These are phyloP conservation scores for Abrostola triplasia DNA, from an alignment of 2,888 invertebrate genomes.

Conservation along the genomic window DNA sequence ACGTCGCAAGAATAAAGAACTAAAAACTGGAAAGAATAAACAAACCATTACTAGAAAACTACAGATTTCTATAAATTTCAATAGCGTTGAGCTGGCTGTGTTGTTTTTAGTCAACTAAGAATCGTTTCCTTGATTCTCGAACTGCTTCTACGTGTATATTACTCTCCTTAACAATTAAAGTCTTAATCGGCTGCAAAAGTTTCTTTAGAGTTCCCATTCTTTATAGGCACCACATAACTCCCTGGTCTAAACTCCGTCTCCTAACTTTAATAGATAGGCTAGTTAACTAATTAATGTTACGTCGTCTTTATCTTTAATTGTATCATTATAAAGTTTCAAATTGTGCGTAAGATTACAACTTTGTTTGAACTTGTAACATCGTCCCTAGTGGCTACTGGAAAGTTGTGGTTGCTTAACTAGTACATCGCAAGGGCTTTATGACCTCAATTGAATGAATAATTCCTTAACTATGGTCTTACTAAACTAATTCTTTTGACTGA, in stretches of 20 bases:
- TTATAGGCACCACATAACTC: slow-evolving; percentile 46
- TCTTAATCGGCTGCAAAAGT: slow-evolving; percentile 40
- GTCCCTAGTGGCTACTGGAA: slow-evolving; percentile 40
- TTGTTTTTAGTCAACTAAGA: no score
- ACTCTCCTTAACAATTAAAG: slow-evolving; percentile 22
- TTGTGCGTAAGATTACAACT: slow-evolving; percentile 53
- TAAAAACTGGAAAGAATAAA: no score
- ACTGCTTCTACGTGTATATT: neutral
- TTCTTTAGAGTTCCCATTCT: slow-evolving; percentile 39
- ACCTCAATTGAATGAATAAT: slow-evolving; percentile 11
- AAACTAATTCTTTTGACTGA: no score
- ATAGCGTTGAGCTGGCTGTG: no score
- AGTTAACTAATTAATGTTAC: slow-evolving; percentile 56
- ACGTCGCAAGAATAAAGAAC: no score
- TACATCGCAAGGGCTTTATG: slow-evolving; percentile 38
- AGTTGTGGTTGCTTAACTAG: slow-evolving; percentile 38
- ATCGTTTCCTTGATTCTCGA: no score
- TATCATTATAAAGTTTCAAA: slow-evolving; percentile 58
- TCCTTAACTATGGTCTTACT: no score
- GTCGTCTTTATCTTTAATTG: slow-evolving; percentile 56
- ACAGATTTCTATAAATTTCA: no score
- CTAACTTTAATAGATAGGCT: slow-evolving; percentile 43
- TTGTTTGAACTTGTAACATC: slow-evolving; percentile 44
- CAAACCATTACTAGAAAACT: no score
- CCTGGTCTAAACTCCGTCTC: slow-evolving; percentile 37